These are phyloP conservation scores for Carapus acus DNA, from an alignment of 2,797 vertebrate species.

Conservation along the genomic window DNA sequence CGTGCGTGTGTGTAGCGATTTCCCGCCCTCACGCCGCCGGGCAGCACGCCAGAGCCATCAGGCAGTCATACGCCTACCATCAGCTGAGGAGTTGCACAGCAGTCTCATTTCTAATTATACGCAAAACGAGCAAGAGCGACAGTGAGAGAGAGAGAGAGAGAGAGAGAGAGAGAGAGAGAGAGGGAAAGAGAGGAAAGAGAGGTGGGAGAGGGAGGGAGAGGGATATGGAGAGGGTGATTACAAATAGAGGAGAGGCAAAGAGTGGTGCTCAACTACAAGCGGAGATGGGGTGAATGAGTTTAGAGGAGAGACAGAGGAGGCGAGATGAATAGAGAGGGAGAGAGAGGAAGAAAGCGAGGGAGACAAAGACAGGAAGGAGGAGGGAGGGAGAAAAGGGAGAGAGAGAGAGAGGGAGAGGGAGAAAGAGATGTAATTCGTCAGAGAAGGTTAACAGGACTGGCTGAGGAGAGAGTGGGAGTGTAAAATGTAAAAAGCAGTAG, in stretches of 20 bases:
- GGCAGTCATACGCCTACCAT: slow-evolving; percentile 69
- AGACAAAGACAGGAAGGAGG: slow-evolving; percentile 31
- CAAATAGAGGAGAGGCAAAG: slow-evolving; percentile 53
- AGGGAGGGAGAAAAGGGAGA: slow-evolving; percentile 12
- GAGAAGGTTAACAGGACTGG: slow-evolving; percentile 65
- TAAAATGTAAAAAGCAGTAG: slow-evolving; percentile 63
- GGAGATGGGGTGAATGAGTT: slow-evolving; percentile 55
- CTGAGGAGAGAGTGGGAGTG: slow-evolving; percentile 63
- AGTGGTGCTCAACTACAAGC: slow-evolving; percentile 50
- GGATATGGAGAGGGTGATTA: slow-evolving; percentile 52
- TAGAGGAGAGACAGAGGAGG: slow-evolving; percentile 31
- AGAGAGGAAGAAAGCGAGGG: slow-evolving; percentile 20
- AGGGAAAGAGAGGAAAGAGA: too few relatives aligned
- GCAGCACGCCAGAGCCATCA: slow-evolving; percentile 61
- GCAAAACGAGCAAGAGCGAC: slow-evolving; percentile 51
- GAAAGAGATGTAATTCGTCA: slow-evolving; percentile 50
- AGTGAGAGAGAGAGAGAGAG: slow-evolving; percentile 35
- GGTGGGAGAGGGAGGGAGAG: slow-evolving; percentile 32
- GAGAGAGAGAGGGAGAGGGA: slow-evolving; percentile 22
- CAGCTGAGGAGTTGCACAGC: slow-evolving; percentile 69
- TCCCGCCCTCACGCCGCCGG: slow-evolving; percentile 52
- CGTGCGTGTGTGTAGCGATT: slow-evolving; percentile 40
- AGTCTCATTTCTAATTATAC: slow-evolving; percentile 71
- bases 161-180: slow-evolving; percentile 44
- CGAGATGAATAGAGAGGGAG: slow-evolving; percentile 9